Conservation (phyloP, 2,888 invertebrate species). For the Eutolmus rufibarbis region DNA sequence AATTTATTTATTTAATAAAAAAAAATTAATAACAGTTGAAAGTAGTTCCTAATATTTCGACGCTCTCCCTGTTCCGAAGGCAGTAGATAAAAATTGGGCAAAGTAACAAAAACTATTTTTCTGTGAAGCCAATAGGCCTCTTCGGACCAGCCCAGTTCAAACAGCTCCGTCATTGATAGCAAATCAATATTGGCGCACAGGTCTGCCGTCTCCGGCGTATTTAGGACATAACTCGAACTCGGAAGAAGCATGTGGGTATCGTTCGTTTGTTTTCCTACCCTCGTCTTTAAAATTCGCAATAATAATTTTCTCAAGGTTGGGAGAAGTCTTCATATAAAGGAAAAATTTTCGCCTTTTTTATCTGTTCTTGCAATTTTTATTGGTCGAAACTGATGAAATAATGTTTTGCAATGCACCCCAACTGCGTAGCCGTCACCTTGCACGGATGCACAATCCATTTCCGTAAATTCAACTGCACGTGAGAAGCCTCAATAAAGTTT, state of each 20-base stretch:
- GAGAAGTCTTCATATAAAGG: not conserved
- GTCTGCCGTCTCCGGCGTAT: not conserved
- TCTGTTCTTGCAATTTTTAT: not conserved
- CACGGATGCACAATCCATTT: not conserved
- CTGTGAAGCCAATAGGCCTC: not conserved
- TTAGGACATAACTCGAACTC: not conserved
- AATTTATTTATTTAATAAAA: too few relatives aligned
- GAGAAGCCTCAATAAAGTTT: not conserved
- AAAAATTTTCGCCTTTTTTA: not conserved
- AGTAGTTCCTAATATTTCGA: not conserved
- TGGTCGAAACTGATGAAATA: not conserved
- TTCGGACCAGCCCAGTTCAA: not conserved
- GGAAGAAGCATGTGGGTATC: not conserved
- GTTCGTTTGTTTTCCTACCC: not conserved
- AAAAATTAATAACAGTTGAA: not conserved
- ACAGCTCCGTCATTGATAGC: not conserved
- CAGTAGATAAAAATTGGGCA: not conserved
- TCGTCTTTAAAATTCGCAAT: not conserved
- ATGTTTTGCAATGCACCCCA: not conserved
- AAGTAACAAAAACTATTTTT: not conserved
- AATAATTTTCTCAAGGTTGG: not conserved
- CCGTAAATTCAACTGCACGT: not conserved
- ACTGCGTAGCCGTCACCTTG: not conserved
- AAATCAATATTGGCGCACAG: not conserved
- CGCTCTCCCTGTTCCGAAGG: not conserved